A percentile compares a stretch with the other conserved stretches of the same genome.
phyloP scores from a whole-genome alignment of 2,888 invertebrate genomes.

The Cryptus viduatorius region DNA sequence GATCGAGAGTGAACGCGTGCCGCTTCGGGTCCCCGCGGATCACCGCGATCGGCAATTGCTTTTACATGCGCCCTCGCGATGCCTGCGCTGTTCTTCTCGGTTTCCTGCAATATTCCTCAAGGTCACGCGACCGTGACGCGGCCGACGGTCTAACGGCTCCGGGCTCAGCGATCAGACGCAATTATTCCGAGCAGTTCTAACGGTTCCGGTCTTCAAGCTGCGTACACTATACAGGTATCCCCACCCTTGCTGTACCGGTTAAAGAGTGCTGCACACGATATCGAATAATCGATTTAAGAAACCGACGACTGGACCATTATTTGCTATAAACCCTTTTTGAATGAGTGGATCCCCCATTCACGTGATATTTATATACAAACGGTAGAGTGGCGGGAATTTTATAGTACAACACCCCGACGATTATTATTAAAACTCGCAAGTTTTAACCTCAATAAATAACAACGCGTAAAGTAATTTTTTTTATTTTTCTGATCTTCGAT shows the following conservation, averaged over 20 bases:
- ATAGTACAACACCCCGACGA: too few relatives aligned
- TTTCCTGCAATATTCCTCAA: constrained; percentile 56
- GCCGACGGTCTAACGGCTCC: constrained; percentile 53
- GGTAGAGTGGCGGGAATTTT: too few relatives aligned
- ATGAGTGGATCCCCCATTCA: too few relatives aligned
- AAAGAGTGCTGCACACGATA: background rate
- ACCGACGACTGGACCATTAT: too few relatives aligned
- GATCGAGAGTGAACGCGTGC: constrained; percentile 46
- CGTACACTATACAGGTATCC: background rate
- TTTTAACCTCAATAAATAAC: too few relatives aligned
- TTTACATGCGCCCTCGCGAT: constrained; percentile 6
- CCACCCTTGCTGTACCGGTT: background rate
- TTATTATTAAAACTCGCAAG: too few relatives aligned
- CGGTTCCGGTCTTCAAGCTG: constrained; percentile 48
- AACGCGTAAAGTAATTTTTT: too few relatives aligned
- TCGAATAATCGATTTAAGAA: background rate
- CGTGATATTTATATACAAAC: too few relatives aligned
- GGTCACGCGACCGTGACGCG: constrained; percentile 57
- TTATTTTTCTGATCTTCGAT: too few relatives aligned
- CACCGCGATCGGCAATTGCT: constrained; percentile 11
- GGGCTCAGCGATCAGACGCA: constrained; percentile 22
- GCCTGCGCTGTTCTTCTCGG: constrained; percentile 37
- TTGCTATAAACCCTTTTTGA: too few relatives aligned
- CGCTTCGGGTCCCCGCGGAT: background rate
- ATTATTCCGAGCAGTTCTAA: constrained; percentile 63